Evolutionary conservation across 2,888 invertebrate species (phyloP).

Genomic region (Dasysyrphus tricinctus): DNA sequence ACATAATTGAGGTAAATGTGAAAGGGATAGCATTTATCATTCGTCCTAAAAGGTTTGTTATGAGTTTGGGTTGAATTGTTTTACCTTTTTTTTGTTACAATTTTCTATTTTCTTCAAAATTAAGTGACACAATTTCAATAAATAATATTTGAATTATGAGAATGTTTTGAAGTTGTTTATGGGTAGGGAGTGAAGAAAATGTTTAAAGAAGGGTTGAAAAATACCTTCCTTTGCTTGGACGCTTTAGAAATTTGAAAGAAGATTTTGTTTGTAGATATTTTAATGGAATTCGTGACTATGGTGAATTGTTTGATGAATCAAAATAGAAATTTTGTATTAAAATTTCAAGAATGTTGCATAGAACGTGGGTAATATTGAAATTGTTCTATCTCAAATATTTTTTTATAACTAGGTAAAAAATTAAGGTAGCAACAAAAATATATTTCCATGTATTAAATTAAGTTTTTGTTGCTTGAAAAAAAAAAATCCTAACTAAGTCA

Average conservation of each 20-base stretch:
- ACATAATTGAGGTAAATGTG: neutral
- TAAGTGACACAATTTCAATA: neutral
- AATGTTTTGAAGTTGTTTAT: neutral
- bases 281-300: no score
- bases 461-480: no score
- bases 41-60: neutral
- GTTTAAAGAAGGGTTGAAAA: neutral
- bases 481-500: no score
- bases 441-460: no score
- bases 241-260: neutral
- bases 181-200: neutral
- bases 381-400: no score
- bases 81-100: neutral
- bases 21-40: conserved; percentile 1
- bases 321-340: no score
- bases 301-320: no score
- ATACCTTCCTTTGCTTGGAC: neutral
- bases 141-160: conserved; percentile 2
- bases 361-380: no score
- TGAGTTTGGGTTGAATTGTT: conserved; percentile 7
- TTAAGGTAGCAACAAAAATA: no score
- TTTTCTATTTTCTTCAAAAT: conserved; percentile 1
- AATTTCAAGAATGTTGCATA: no score
- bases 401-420: no score
- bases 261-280: neutral